Percentiles rank a stretch among this genome's conserved stretches.
Conservation (phyloP, 1,140 invertebrate genomes). For the Drosophila parabipectinata region DNA sequence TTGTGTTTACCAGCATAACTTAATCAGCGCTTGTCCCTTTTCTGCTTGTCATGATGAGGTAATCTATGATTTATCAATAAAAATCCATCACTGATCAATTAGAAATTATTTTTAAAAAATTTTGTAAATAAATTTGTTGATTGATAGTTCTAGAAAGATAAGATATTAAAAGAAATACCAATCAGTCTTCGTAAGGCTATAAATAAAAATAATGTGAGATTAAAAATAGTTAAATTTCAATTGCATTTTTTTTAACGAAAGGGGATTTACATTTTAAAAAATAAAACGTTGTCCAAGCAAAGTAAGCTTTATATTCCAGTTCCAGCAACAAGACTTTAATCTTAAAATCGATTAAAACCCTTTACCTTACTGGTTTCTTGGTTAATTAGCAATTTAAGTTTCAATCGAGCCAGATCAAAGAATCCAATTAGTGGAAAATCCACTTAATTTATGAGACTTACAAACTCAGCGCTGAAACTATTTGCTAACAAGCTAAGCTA, state of each 20-base stretch:
- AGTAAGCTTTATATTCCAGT: background rate
- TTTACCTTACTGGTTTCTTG: conserved; percentile 1
- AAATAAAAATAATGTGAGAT: background rate
- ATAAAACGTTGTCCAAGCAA: too few species aligned
- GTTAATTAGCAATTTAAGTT: conserved; percentile 4
- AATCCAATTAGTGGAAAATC: conserved; percentile 58
- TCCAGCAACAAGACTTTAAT: background rate
- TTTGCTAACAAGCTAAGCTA: conserved; percentile 68
- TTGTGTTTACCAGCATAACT: background rate
- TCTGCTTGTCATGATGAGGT: background rate
- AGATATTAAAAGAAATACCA: background rate
- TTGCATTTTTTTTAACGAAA: background rate
- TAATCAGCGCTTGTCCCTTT: background rate
- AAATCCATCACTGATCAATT: conserved; percentile 1
- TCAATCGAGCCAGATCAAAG: conserved; percentile 18
- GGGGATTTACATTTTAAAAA: background rate
- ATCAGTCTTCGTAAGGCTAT: too few species aligned
- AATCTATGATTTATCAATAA: background rate
- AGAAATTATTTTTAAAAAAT: background rate
- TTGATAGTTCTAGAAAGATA: background rate
- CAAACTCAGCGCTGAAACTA: conserved; percentile 40
- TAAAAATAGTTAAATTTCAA: background rate
- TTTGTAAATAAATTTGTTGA: background rate
- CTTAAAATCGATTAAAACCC: background rate
- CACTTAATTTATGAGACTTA: conserved; percentile 43